Percentiles rank a stretch among this genome's conserved stretches.
These are phyloP conservation scores for Emydocephalus ijimae DNA, from an alignment of 2,113 vertebrate species.

Conservation along the genomic window DNA sequence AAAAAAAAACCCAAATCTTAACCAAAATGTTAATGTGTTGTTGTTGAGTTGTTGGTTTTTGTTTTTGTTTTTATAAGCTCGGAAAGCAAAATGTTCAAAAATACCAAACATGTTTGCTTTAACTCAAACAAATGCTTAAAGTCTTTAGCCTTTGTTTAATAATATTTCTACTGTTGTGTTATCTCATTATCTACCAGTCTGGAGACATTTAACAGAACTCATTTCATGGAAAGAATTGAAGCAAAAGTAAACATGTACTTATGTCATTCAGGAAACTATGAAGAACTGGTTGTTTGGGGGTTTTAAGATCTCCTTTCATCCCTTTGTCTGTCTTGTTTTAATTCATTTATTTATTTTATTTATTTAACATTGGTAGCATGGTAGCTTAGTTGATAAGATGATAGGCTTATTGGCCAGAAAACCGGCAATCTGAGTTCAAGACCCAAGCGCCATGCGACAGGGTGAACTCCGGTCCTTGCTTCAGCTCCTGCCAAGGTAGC, in stretches of 20 bases:
- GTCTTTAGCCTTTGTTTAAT: not conserved
- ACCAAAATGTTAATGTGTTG: not conserved
- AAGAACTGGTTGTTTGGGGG: not conserved
- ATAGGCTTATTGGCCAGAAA: no score
- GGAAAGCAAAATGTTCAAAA: not conserved
- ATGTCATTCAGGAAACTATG: not conserved
- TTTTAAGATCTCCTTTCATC: not conserved
- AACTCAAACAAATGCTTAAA: not conserved
- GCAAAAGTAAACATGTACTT: not conserved
- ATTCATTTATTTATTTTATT: not conserved
- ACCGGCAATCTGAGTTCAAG: no score
- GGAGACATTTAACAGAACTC: not conserved
- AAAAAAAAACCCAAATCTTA: slow-evolving; percentile 4
- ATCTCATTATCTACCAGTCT: not conserved
- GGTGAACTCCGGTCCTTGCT: no score
- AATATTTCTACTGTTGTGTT: not conserved
- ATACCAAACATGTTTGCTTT: not conserved
- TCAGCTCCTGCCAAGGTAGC: no score
- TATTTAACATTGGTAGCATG: no score
- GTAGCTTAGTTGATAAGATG: no score
- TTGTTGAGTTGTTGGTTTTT: not conserved
- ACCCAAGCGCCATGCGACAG: no score
- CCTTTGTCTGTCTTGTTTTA: not conserved
- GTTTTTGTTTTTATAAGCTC: not conserved
- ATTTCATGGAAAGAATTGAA: not conserved